Evolutionary conservation across 1,140 invertebrate species (phyloP).

Genomic region (Drosophila ambigua): DNA sequence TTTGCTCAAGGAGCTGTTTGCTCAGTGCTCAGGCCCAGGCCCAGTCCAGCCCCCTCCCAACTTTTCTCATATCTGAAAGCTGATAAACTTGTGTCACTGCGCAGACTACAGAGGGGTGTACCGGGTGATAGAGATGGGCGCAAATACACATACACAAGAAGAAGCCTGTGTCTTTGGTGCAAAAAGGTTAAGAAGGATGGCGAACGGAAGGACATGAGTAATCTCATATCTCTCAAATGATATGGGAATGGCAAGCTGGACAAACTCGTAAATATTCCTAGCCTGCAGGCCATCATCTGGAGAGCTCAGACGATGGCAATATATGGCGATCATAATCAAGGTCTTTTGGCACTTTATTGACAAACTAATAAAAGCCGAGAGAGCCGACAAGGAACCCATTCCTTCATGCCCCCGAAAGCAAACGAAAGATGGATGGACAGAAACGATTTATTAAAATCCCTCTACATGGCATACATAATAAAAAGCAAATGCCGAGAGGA

Average conservation of each 20-base stretch:
- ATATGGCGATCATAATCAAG: conserved; percentile 71
- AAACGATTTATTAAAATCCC: conserved; percentile 81
- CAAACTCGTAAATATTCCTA: conserved; percentile 44
- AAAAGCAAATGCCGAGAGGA: conserved; percentile 43
- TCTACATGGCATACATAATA: conserved; percentile 67
- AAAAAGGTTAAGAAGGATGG: conserved; percentile 23
- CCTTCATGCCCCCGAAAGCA: background rate
- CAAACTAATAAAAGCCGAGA: conserved; percentile 73
- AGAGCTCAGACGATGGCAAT: conserved; percentile 59
- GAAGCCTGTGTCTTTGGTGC: background rate
- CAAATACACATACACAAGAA: conserved; percentile 2
- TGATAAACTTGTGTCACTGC: conserved; percentile 10
- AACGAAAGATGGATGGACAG: conserved; percentile 6
- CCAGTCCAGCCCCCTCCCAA: background rate
- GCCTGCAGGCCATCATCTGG: conserved; percentile 57
- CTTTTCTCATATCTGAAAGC: conserved; percentile 6
- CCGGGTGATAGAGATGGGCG: background rate
- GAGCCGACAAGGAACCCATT: background rate
- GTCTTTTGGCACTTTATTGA: conserved; percentile 79
- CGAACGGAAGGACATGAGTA: conserved; percentile 47
- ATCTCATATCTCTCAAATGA: conserved; percentile 44
- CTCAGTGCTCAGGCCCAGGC: conserved; percentile 1
- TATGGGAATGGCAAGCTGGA: conserved; percentile 17
- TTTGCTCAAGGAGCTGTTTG: background rate
- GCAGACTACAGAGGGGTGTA: background rate